Base-by-base conservation (phyloP, 2,888 invertebrate species). In the Carcina quercana region DNA sequence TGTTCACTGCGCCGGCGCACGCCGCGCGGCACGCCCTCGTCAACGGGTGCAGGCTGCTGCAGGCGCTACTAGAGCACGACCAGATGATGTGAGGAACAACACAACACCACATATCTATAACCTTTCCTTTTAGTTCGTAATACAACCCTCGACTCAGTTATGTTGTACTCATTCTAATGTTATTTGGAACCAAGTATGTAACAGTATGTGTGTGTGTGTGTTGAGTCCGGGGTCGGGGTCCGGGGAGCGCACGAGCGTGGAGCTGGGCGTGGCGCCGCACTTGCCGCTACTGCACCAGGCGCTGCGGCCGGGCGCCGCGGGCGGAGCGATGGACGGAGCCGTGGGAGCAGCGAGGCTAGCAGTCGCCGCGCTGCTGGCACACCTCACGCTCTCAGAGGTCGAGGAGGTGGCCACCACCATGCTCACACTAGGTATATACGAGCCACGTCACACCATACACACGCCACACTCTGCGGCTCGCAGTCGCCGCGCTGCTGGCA, bases 31-130 rank as follows among this genome's bases (percentile, higher is more conserved):
- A 88, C 67, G 90, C 91, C 57, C 88, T 95, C 53, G 88, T 92
- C 42, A 90, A 91, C 72, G 94, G 94, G 60, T 89, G 94, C 58
- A 88, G 89, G 73, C 89, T 95, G 66, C 87, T 95, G 70, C 87
- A 43, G 61, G 87, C 89, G 44, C 85, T 94, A 55, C 79, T 93
- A 10, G 41, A 13, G 10, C 44, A 50, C 29, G 43, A 45, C 29
- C 45, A 43, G 14, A 34, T 32, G 3, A 28, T 27, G 40, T 40
- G 29, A 38, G 40, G 38, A 24, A 7, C 5, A 17, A 17, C 17
- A 5, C 17, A 17, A 17, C 5, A 7, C 5, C 17, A 17, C 5
- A 7, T 17, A 5, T 17, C 7, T 17, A 5, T 17, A 17, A 17
- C 17, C 7, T 5, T 17, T 5, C 7, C 17, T 17, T 17, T 5